Conservation (phyloP, 2,888 invertebrate genomes). For the Loripinus fragilis region DNA sequence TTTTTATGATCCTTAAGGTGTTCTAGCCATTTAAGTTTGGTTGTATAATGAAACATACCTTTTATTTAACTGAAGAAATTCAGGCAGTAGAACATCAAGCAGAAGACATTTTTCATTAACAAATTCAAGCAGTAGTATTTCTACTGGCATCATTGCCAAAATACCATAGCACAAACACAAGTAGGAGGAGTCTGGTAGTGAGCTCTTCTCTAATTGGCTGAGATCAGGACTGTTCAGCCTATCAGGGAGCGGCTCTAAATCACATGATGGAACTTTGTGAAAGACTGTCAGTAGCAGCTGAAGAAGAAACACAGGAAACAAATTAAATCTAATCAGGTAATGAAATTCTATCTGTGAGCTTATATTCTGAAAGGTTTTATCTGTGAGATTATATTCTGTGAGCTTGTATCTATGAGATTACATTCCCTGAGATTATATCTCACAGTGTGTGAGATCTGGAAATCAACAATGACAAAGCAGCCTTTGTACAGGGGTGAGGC, state of each 20-base stretch:
- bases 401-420: too few species aligned
- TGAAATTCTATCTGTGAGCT: too few species aligned
- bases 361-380: too few species aligned
- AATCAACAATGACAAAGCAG: too few species aligned
- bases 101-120: constrained; percentile 46
- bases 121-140: constrained; percentile 42
- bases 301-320: too few species aligned
- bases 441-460: too few species aligned
- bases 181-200: constrained; percentile 57
- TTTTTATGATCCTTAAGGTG: background rate
- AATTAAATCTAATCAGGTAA: too few species aligned
- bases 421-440: too few species aligned
- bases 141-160: constrained; percentile 62
- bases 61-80: constrained; percentile 52
- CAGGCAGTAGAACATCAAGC: constrained; percentile 53
- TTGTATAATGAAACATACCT: too few species aligned
- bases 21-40: too few species aligned
- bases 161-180: constrained; percentile 67
- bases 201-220: constrained; percentile 25
- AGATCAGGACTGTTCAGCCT: constrained; percentile 49
- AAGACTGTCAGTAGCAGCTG: constrained; percentile 6
- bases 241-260: constrained; percentile 16
- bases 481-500: too few species aligned
- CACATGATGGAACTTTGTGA: background rate
- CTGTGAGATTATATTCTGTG: too few species aligned